A percentile compares a stretch with the other conserved stretches of the same genome.
phyloP scores from a whole-genome alignment of 2,797 vertebrate species.

The Mico argentatus region DNA sequence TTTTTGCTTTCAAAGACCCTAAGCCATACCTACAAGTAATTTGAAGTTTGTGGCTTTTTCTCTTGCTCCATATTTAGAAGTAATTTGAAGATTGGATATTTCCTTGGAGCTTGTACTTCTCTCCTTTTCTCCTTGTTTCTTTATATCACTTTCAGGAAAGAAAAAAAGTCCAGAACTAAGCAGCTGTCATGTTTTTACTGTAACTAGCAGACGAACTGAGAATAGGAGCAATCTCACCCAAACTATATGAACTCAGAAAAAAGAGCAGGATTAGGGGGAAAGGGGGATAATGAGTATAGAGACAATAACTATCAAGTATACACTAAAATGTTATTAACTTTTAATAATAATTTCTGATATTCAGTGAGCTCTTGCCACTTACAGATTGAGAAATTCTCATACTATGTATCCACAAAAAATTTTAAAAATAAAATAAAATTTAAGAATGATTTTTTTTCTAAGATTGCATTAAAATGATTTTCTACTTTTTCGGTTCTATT shows the following conservation, averaged over 20 bases:
- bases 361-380: not conserved
- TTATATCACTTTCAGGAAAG: not conserved
- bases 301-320: not conserved
- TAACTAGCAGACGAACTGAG: not conserved
- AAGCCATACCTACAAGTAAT: not conserved
- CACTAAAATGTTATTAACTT: not conserved
- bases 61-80: not conserved
- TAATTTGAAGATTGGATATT: not conserved
- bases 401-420: not conserved
- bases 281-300: not conserved
- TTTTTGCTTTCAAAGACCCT: not conserved
- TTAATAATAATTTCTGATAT: not conserved
- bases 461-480: not conserved
- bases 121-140: not conserved
- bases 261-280: not conserved
- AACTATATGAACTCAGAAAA: not conserved
- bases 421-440: not conserved
- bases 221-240: not conserved
- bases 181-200: not conserved
- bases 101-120: not conserved
- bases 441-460: not conserved
- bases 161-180: not conserved
- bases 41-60: not conserved
- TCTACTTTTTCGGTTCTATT: not conserved
- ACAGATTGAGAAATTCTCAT: not conserved